Evolutionary conservation across 2,797 vertebrate genomes (phyloP).

Genomic region (Spheniscus humboldti): DNA sequence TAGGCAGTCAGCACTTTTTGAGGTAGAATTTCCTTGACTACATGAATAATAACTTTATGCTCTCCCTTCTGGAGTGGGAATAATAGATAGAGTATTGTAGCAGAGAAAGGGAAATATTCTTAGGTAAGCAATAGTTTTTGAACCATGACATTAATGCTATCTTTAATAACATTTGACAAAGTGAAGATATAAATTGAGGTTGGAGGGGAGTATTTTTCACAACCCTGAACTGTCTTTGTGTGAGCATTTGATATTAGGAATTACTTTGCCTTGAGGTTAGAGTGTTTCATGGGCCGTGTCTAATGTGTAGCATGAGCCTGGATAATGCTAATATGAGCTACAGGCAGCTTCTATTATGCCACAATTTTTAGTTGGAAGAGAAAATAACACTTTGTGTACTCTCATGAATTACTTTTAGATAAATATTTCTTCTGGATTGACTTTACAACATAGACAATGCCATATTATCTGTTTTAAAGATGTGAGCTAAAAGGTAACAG

Average conservation of each 20-base stretch:
- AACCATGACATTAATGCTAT: background rate
- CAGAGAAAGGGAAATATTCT: background rate
- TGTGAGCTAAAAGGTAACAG: background rate
- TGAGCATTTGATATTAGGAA: conserved; percentile 21
- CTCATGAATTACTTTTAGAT: background rate
- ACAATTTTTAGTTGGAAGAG: background rate
- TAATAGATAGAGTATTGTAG: background rate
- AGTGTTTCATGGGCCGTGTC: conserved; percentile 24
- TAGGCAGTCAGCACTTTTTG: background rate
- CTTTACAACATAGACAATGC: background rate
- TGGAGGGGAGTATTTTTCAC: background rate
- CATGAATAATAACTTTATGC: background rate
- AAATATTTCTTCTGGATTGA: background rate
- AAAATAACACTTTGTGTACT: background rate
- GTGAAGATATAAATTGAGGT: background rate
- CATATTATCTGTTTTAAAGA: background rate
- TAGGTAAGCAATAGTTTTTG: background rate
- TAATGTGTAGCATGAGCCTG: conserved; percentile 9
- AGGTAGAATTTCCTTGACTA: background rate
- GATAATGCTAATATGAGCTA: conserved; percentile 2
- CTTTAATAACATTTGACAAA: conserved; percentile 13
- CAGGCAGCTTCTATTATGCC: background rate
- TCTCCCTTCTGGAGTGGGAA: background rate
- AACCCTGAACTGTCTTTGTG: background rate
- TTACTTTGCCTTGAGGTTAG: conserved; percentile 39